Percentiles rank a stretch among this genome's conserved stretches.
These are phyloP conservation scores for Scartelaos histophorus DNA, from an alignment of 2,113 vertebrate species.

Conservation along the genomic window DNA sequence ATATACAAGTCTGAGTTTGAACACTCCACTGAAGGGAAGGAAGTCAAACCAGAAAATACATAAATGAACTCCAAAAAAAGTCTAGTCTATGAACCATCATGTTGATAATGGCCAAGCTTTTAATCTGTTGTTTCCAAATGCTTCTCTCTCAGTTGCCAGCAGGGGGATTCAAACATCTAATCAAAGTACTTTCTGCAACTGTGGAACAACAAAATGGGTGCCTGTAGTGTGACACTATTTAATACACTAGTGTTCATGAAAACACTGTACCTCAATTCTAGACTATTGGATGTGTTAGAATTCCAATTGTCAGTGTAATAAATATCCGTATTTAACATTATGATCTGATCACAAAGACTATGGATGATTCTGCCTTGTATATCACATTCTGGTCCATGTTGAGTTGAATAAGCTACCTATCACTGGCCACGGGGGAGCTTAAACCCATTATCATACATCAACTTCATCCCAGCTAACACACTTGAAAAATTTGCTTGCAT, in stretches of 20 bases:
- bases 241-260: background rate
- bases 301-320: background rate
- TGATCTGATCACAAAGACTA: background rate
- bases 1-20: too few species aligned
- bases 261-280: background rate
- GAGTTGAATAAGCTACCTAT: conserved; percentile 33
- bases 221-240: background rate
- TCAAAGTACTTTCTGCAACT: background rate
- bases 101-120: background rate
- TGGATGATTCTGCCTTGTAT: conserved; percentile 47
- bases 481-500: conserved; percentile 57
- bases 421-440: conserved; percentile 38
- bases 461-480: conserved; percentile 36
- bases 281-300: background rate
- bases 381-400: conserved; percentile 36
- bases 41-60: too few species aligned
- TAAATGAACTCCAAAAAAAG: too few species aligned
- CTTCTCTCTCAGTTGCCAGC: background rate
- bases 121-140: background rate
- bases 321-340: background rate
- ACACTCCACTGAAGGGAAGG: too few species aligned
- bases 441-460: conserved; percentile 63
- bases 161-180: background rate
- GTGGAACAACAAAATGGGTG: too few species aligned
- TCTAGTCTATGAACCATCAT: background rate